A percentile compares a stretch with the other conserved stretches of the same genome.
These are phyloP conservation scores for human DNA, from an alignment of 2,113 vertebrate genomes.

Conservation along the genomic window DNA sequence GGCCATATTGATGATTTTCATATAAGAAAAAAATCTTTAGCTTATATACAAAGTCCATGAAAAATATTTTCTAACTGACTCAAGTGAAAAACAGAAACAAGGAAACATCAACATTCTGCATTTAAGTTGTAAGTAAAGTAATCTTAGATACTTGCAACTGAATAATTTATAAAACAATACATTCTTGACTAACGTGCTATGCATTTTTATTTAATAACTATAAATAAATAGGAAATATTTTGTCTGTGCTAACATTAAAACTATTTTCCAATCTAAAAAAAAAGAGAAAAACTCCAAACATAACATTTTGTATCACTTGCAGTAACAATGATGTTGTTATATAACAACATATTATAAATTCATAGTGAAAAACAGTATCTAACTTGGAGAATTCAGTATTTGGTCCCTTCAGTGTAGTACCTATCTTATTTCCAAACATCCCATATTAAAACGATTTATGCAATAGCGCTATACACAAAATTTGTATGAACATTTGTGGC, in stretches of 20 bases:
- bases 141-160: neutral
- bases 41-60: neutral
- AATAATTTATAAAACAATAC: neutral
- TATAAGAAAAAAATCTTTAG: conserved; percentile 21
- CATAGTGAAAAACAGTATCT: neutral
- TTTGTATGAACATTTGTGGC: neutral
- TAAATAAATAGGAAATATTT: neutral
- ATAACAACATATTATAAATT: neutral
- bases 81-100: conserved; percentile 54
- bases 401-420: neutral
- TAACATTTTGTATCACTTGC: neutral
- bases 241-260: conserved; percentile 30
- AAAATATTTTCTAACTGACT: conserved; percentile 37
- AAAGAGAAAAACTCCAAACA: neutral
- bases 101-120: conserved; percentile 1
- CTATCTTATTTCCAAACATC: neutral
- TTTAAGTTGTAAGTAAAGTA: neutral
- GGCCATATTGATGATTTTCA: conserved; percentile 48
- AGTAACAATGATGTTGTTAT: conserved; percentile 20
- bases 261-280: conserved; percentile 26
- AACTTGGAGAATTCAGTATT: neutral
- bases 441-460: neutral
- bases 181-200: neutral
- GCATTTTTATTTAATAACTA: conserved; percentile 32
- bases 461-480: neutral